Percentiles rank a stretch among this genome's conserved stretches.
Conservation (phyloP, 2,797 vertebrate genomes). For the Cephalopachus bancanus region DNA sequence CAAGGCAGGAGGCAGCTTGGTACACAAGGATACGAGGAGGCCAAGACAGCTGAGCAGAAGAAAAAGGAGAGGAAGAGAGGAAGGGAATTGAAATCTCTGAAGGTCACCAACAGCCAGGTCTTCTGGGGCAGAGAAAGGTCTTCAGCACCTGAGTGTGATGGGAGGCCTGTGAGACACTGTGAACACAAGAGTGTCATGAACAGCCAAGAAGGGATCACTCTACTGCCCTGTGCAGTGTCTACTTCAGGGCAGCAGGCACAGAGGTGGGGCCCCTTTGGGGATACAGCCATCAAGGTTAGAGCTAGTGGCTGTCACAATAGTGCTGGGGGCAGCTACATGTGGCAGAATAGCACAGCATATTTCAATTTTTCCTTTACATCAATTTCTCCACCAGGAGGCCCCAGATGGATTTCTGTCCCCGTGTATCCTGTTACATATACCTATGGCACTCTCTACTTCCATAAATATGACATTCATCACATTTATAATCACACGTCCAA, state of each 20-base stretch:
- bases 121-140: not conserved
- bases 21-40: not conserved
- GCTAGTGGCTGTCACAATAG: rapidly evolving
- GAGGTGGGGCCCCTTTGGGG: not conserved
- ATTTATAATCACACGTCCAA: not conserved
- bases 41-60: not conserved
- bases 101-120: not conserved
- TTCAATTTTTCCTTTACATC: not conserved
- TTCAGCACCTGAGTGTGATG: not conserved
- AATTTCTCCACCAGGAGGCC: not conserved
- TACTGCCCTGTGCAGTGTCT: rapidly evolving
- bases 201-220: not conserved
- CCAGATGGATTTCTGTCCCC: not conserved
- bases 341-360: not conserved
- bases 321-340: not conserved
- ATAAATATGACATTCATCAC: too few species aligned
- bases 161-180: not conserved
- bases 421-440: not conserved
- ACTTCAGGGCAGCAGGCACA: too few species aligned
- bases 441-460: too few species aligned
- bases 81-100: not conserved
- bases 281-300: not conserved
- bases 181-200: too few species aligned
- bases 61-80: not conserved
- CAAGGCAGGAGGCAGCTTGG: not conserved